These are phyloP conservation scores for Takifugu rubripes DNA, from an alignment of 2,797 vertebrate genomes.

Conservation along the genomic window DNA sequence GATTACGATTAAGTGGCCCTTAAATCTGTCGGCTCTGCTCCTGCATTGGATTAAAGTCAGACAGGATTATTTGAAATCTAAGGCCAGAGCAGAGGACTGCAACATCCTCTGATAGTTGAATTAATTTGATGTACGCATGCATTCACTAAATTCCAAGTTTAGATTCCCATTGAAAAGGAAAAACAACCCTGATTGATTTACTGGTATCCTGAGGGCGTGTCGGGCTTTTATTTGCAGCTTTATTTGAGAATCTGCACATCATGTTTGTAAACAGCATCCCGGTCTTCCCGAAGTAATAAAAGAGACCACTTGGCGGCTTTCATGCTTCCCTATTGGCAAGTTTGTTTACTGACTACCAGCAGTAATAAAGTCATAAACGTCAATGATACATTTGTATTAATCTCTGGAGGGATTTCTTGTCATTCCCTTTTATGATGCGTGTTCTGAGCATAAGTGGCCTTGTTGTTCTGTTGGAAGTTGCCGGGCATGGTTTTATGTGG, in stretches of 20 bases:
- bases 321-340: background rate
- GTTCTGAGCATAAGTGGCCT: constrained; percentile 29
- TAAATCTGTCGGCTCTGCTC: constrained; percentile 24
- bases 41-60: constrained; percentile 45
- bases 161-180: too few species aligned
- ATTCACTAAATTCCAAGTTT: too few species aligned
- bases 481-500: constrained; percentile 14
- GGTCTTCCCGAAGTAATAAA: too few species aligned
- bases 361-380: too few species aligned
- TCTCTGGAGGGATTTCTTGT: background rate
- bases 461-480: constrained; percentile 25
- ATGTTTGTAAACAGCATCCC: too few species aligned
- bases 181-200: too few species aligned
- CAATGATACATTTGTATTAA: too few species aligned
- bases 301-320: background rate
- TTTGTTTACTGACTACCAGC: too few species aligned
- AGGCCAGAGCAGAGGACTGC: background rate
- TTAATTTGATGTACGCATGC: background rate
- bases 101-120: background rate
- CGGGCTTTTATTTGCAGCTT: too few species aligned
- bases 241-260: too few species aligned
- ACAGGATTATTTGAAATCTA: constrained; percentile 19
- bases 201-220: too few species aligned
- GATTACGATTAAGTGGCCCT: constrained; percentile 44
- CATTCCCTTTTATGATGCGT: background rate